These are phyloP conservation scores for Heliconius melpomene DNA, from an alignment of 1,140 invertebrate genomes.

Conservation along the genomic window DNA sequence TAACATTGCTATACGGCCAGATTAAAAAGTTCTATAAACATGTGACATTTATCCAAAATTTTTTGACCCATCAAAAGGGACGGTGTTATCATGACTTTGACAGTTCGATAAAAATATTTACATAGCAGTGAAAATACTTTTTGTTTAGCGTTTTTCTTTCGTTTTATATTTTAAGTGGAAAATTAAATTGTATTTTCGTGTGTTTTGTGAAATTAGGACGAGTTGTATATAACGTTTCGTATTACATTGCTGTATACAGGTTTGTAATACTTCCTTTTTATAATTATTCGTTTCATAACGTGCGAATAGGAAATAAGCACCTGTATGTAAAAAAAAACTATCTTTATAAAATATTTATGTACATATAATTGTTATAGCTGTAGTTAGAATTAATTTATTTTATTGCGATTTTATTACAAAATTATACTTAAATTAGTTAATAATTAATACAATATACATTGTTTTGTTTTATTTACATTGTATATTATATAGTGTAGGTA, in stretches of 20 bases:
- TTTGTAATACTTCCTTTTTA: constrained; percentile 28
- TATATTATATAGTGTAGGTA: not conserved
- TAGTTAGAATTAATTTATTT: not conserved
- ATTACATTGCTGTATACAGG: constrained; percentile 21
- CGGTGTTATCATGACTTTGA: constrained; percentile 55
- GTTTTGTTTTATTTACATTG: not conserved
- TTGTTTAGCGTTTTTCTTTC: constrained; percentile 16
- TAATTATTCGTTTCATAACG: constrained; percentile 18
- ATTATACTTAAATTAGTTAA: not conserved
- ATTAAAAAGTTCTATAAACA: constrained; percentile 23
- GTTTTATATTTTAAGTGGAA: constrained; percentile 15
- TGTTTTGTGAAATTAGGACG: constrained; percentile 22
- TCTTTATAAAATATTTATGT: not conserved
- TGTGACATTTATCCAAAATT: constrained; percentile 22
- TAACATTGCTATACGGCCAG: constrained; percentile 20
- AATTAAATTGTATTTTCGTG: constrained; percentile 15
- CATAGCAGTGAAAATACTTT: constrained; percentile 45
- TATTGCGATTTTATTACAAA: not conserved
- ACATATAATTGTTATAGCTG: not conserved
- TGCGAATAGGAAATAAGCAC: constrained; percentile 6
- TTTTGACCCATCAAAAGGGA: constrained; percentile 26
- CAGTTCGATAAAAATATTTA: constrained; percentile 72
- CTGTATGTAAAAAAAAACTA: not conserved
- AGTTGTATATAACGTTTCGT: constrained; percentile 11
- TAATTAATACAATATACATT: not conserved